Conservation (phyloP, 2,113 vertebrate genomes). For the Albula glossodonta region DNA sequence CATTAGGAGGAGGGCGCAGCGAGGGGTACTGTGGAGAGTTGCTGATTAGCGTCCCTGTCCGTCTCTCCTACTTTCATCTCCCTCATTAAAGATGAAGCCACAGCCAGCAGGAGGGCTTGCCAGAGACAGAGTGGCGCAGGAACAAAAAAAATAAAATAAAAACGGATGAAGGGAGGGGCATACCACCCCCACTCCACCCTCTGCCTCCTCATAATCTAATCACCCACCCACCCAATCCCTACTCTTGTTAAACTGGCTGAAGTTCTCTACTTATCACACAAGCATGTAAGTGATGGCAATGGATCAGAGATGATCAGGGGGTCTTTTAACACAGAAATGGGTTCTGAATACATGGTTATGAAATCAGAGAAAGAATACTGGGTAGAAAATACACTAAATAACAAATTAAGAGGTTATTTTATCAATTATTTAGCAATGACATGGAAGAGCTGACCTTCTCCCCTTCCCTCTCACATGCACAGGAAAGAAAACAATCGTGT, state of each 20-base stretch:
- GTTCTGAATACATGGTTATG: background rate
- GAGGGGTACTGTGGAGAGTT: background rate
- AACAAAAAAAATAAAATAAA: background rate
- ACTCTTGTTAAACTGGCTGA: background rate
- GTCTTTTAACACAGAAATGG: background rate
- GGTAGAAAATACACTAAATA: background rate
- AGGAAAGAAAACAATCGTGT: too few relatives aligned
- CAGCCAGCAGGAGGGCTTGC: background rate
- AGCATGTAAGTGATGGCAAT: background rate
- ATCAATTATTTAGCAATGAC: too few relatives aligned
- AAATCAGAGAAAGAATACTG: background rate
- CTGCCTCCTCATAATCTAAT: background rate
- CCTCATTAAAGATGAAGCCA: conserved; percentile 7
- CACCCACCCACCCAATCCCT: too few relatives aligned
- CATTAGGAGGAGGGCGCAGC: background rate
- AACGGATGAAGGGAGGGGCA: background rate
- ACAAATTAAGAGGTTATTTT: background rate
- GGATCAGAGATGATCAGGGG: background rate
- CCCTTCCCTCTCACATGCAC: background rate
- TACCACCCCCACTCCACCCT: background rate
- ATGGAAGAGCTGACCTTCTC: background rate
- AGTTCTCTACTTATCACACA: background rate
- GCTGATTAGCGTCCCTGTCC: background rate
- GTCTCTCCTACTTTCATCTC: conserved; percentile 12
- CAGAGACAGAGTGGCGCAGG: background rate